Evolutionary conservation across 1,140 invertebrate genomes (phyloP), one percentile per base, ranked within the genome.

Genomic region (Micrasema longulum): DNA sequence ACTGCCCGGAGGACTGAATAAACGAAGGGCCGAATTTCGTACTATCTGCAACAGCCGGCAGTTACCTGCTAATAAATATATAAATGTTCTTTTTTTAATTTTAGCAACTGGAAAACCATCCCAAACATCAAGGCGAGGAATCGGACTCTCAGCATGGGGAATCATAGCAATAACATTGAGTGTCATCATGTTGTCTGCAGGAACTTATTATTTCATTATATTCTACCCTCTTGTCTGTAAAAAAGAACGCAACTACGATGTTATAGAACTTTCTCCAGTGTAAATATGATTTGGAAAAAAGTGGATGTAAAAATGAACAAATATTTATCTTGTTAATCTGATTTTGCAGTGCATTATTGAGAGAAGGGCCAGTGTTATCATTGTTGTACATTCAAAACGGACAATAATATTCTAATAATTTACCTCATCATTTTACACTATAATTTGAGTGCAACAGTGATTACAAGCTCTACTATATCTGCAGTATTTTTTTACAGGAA

Each of bases 201-300:
- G 84, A 6, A 83, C 86, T 52, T 89, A 89, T 77, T 89, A 89
- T 74, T 85, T 87, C 69, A 85, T 88, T 23, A 84, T 89, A 69
- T 89, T 88, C 75, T 89, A 89, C 79, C 88, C 88, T 9, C 81
- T 88, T 60, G 70, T 89, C 11, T 89, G 87, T 74, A 84, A 86
- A 68, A 88, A 87, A 65, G 82, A 87, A 66, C 81, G 85, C 57
- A 89, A 87, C 71, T 89, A 89, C 81, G 83, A 88, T 68, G 85
- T 88, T 69, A 89, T 89, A 79, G 85, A 87, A 67, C 78, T 87
- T n/a, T 84, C 87, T 1, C 82, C 80, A 48, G 85, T 85, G 12
- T 86, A 81, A 35, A 79, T n/a, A n/a, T n/a, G n/a, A n/a, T n/a
- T n/a, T n/a, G n/a, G n/a, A n/a, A n/a, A n/a, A n/a, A 84, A 66